phyloP scores from a whole-genome alignment of 2,888 invertebrate genomes.

The Drosophila phalerata region DNA sequence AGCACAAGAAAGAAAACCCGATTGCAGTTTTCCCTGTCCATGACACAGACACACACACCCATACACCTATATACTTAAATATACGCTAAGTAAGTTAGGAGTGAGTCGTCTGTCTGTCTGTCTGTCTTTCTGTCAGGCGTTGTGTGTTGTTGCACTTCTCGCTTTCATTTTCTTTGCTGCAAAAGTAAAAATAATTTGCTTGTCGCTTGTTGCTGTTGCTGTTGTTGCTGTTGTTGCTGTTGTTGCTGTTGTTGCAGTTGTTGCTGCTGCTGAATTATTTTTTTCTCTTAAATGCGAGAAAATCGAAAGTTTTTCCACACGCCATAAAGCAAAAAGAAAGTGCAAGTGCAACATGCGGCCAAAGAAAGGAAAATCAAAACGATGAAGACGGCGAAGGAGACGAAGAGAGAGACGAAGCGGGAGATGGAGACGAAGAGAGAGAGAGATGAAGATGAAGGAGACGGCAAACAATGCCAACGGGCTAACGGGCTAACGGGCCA shows the following conservation, averaged over 20 bases:
- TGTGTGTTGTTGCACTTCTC: slow-evolving; percentile 73
- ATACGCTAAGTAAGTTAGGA: slow-evolving; percentile 44
- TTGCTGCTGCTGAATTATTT: slow-evolving; percentile 11
- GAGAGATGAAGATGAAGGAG: slow-evolving; percentile 58
- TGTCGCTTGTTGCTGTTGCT: slow-evolving; percentile 22
- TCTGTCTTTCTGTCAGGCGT: slow-evolving; percentile 8
- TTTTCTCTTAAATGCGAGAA: slow-evolving; percentile 72
- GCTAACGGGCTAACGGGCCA: slow-evolving; percentile 63
- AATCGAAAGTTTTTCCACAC: slow-evolving; percentile 85
- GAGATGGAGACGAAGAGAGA: slow-evolving; percentile 46
- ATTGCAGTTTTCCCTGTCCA: slow-evolving; percentile 46
- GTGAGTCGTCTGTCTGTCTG: slow-evolving; percentile 30
- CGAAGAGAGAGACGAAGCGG: slow-evolving; percentile 61
- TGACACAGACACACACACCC: slow-evolving; percentile 1
- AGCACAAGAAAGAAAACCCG: slow-evolving; percentile 21
- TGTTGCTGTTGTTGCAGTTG: slow-evolving; percentile 11
- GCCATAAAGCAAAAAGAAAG: slow-evolving; percentile 85
- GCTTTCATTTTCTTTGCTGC: slow-evolving; percentile 77
- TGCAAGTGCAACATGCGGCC: slow-evolving; percentile 83
- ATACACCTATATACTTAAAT: background rate
- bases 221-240: slow-evolving; percentile 11
- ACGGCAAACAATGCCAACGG: slow-evolving; percentile 69
- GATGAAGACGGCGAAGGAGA: slow-evolving; percentile 3
- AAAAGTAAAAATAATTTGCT: slow-evolving; percentile 64
- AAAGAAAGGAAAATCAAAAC: slow-evolving; percentile 66